Evolutionary conservation across 2,888 invertebrate species (phyloP).

Genomic region (Stenchaetothrips biformis): DNA sequence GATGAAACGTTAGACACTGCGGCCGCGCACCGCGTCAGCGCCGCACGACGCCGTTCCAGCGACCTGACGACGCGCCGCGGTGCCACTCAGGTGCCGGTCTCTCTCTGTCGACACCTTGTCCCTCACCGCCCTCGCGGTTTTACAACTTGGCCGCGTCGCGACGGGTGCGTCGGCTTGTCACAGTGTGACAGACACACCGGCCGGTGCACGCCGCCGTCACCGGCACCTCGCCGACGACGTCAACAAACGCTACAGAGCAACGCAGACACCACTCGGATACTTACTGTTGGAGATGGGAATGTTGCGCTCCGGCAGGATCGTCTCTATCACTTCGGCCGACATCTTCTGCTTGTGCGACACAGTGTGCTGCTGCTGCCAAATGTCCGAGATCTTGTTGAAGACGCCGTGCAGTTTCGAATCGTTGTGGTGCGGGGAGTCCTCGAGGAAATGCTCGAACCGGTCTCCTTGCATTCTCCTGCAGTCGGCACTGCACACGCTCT

Average conservation of each 20-base stretch:
- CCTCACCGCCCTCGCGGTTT: too few species aligned
- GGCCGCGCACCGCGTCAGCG: too few species aligned
- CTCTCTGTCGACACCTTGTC: too few species aligned
- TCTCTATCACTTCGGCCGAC: slow-evolving; percentile 35
- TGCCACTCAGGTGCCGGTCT: too few species aligned
- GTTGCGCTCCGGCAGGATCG: slow-evolving; percentile 33
- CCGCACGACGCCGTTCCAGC: too few species aligned
- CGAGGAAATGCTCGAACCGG: slow-evolving; percentile 35
- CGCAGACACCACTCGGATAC: neutral
- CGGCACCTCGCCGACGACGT: neutral
- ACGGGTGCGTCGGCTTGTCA: too few species aligned
- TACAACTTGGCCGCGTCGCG: too few species aligned
- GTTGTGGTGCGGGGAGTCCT: slow-evolving; percentile 33
- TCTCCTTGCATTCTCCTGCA: slow-evolving; percentile 33
- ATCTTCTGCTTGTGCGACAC: slow-evolving; percentile 33
- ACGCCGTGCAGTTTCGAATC: slow-evolving; percentile 37
- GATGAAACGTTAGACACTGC: too few species aligned
- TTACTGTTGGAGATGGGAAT: slow-evolving; percentile 4
- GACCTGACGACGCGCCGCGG: too few species aligned
- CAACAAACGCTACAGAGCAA: neutral
- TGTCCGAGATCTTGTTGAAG: slow-evolving; percentile 39
- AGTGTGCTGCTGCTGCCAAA: slow-evolving; percentile 36
- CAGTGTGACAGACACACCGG: too few species aligned
- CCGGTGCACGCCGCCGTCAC: neutral
- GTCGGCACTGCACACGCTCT: neutral